Percentiles rank a stretch among this genome's conserved stretches.
phyloP scores from a whole-genome alignment of 1,140 invertebrate genomes.

The Drosophila sucinea region DNA sequence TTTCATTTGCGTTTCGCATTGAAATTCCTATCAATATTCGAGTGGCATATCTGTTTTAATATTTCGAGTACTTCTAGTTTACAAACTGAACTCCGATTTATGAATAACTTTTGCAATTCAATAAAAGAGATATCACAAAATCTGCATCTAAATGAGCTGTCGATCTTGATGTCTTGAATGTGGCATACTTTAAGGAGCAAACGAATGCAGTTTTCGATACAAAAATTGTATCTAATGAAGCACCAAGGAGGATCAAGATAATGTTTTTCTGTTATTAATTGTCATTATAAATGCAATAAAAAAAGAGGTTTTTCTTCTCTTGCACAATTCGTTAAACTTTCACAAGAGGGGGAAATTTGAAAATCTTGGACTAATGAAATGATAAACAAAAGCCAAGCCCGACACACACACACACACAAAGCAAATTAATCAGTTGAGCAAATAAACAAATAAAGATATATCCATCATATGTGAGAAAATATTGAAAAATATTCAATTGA shows the following conservation, averaged over 20 bases:
- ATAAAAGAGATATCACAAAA: too few species aligned
- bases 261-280: too few species aligned
- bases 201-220: too few species aligned
- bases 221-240: background rate
- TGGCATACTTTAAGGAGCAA: too few species aligned
- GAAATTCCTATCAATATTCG: background rate
- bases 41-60: background rate
- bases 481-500: slow-evolving; percentile 28
- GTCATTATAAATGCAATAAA: slow-evolving; percentile 18
- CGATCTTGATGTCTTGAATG: too few species aligned
- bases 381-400: slow-evolving; percentile 32
- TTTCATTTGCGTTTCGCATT: background rate
- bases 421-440: slow-evolving; percentile 64
- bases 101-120: too few species aligned
- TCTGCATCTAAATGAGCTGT: too few species aligned
- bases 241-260: background rate
- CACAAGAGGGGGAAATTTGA: slow-evolving; percentile 13
- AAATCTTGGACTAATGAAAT: slow-evolving; percentile 24
- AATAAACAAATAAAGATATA: slow-evolving; percentile 46
- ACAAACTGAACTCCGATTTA: background rate
- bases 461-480: slow-evolving; percentile 45
- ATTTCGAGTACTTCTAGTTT: background rate
- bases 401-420: slow-evolving; percentile 1
- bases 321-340: background rate
- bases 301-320: background rate